Conservation (phyloP, 2,888 invertebrate species). For the Biston betularia region DNA sequence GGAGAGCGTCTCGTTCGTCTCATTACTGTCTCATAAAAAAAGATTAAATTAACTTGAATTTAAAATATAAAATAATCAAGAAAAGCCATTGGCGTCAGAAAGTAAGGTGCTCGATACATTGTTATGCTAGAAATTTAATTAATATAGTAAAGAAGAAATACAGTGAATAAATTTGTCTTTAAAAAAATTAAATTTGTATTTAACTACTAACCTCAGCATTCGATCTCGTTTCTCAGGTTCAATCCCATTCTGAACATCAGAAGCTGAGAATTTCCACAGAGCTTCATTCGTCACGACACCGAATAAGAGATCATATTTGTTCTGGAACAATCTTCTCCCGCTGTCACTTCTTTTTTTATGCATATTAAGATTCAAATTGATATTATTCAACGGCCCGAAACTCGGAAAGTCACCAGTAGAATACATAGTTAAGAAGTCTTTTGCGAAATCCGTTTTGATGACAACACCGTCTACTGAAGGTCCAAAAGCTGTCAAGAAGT, state of each 20-base stretch:
- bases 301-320: constrained; percentile 94
- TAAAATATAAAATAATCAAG: not conserved
- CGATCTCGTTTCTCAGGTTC: constrained; percentile 95
- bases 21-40: too few relatives aligned
- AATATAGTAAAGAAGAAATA: too few relatives aligned
- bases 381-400: constrained; percentile 86
- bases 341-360: constrained; percentile 88
- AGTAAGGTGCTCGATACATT: too few relatives aligned
- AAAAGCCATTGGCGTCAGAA: not conserved
- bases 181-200: too few relatives aligned
- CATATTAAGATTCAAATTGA: constrained; percentile 82
- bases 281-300: constrained; percentile 97
- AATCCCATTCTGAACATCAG: constrained; percentile 93
- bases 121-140: too few relatives aligned
- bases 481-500: constrained; percentile 95
- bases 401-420: constrained; percentile 88
- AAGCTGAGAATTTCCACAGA: constrained; percentile 95
- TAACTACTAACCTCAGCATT: constrained; percentile 86
- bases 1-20: too few relatives aligned
- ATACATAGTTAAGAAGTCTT: constrained; percentile 91
- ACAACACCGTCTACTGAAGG: constrained; percentile 98
- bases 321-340: constrained; percentile 86
- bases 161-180: not conserved
- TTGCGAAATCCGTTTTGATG: constrained; percentile 94
- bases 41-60: too few relatives aligned